Evolutionary conservation across 1,140 invertebrate species (phyloP).

Genomic region (Adoxophyes honmai): DNA sequence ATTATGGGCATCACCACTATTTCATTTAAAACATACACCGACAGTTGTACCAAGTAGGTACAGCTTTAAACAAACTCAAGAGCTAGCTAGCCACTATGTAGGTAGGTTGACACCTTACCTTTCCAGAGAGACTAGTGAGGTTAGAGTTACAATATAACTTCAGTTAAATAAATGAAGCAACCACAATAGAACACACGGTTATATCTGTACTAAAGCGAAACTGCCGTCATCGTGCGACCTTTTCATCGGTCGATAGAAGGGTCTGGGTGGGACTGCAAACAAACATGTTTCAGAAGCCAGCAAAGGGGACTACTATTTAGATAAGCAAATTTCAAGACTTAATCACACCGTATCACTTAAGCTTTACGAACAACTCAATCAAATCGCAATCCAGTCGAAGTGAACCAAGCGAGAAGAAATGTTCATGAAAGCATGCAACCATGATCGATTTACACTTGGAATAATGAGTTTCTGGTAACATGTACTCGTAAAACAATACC

Average conservation of each 20-base stretch:
- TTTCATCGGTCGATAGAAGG: slow-evolving; percentile 15
- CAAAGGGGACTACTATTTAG: slow-evolving; percentile 5
- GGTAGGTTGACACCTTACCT: neutral
- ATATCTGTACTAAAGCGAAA: neutral
- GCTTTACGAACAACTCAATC: neutral
- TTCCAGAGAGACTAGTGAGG: neutral
- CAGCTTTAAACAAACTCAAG: no score
- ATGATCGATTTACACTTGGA: slow-evolving; percentile 10
- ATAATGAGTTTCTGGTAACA: slow-evolving; percentile 8
- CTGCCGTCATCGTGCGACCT: slow-evolving; percentile 1
- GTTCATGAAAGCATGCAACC: slow-evolving; percentile 2
- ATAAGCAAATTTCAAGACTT: slow-evolving; percentile 16
- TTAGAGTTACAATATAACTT: neutral
- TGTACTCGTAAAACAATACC: slow-evolving; percentile 10
- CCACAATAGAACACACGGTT: slow-evolving; percentile 9
- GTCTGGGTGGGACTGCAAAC: slow-evolving; percentile 12
- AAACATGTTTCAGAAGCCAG: slow-evolving; percentile 13
- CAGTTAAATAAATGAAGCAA: slow-evolving; percentile 1
- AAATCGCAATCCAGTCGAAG: neutral
- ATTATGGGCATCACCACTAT: slow-evolving; percentile 23
- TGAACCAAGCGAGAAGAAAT: neutral
- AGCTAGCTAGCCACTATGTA: neutral
- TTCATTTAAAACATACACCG: slow-evolving; percentile 19
- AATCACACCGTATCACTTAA: slow-evolving; percentile 1
- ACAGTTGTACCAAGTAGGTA: no score